These are phyloP conservation scores for Orestias chungarensis DNA, from an alignment of 2,797 vertebrate species.

Conservation along the genomic window DNA sequence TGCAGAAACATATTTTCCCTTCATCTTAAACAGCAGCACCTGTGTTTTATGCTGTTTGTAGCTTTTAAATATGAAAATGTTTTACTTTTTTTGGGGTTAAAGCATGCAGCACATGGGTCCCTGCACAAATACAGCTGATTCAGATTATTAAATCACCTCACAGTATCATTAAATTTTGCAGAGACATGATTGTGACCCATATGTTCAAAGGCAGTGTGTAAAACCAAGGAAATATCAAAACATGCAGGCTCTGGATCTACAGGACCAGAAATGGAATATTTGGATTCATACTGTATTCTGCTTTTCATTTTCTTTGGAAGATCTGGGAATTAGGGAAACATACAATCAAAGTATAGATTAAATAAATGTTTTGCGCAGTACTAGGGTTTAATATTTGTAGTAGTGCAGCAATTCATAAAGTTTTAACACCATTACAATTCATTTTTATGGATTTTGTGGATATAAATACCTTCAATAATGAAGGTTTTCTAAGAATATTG, in stretches of 20 bases:
- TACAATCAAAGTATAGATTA: neutral
- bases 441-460: neutral
- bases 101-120: neutral
- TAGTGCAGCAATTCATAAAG: neutral
- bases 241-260: neutral
- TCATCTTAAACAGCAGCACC: constrained; percentile 22
- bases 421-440: too few species aligned
- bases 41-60: constrained; percentile 23
- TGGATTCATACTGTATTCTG: neutral
- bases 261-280: neutral
- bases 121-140: neutral
- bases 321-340: neutral
- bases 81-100: constrained; percentile 38
- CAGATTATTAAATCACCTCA: neutral
- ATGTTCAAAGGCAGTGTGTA: neutral
- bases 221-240: neutral
- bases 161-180: neutral
- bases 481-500: neutral
- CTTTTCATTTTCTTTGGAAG: neutral
- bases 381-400: neutral
- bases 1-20: constrained; percentile 34
- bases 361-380: neutral
- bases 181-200: neutral
- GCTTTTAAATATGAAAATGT: constrained; percentile 30
- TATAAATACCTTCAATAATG: neutral